phyloP scores from a whole-genome alignment of 2,888 invertebrate genomes.

The Eustalomyia histrio region DNA sequence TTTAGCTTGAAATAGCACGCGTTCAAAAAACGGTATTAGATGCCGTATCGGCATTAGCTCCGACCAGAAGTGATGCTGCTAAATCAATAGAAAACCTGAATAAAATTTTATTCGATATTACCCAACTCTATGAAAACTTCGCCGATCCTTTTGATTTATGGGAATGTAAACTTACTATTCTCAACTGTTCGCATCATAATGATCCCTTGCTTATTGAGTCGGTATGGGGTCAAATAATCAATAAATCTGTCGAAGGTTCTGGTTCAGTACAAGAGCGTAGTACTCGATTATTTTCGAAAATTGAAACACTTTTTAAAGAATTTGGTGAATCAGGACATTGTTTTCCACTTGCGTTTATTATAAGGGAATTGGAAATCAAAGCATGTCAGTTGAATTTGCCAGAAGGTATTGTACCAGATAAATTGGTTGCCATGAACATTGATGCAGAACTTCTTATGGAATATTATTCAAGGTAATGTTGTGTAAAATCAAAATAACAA shows the following conservation, averaged over 20 bases:
- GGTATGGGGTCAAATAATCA: constrained; percentile 92
- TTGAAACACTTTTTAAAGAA: constrained; percentile 87
- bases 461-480: constrained; percentile 84
- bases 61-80: constrained; percentile 81
- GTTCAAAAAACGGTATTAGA: constrained; percentile 88
- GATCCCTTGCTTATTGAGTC: constrained; percentile 93
- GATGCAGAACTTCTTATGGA: constrained; percentile 88
- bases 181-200: constrained; percentile 95
- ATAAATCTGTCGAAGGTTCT: constrained; percentile 74
- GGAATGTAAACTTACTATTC: constrained; percentile 96
- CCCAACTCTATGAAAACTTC: constrained; percentile 94
- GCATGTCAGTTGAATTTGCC: constrained; percentile 87
- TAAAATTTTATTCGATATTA: constrained; percentile 90
- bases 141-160: constrained; percentile 93
- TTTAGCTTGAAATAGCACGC: constrained; percentile 88
- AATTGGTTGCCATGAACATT: constrained; percentile 88
- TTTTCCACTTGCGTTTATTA: constrained; percentile 93
- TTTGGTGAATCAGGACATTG: constrained; percentile 91
- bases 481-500: no score
- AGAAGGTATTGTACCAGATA: constrained; percentile 87
- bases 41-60: constrained; percentile 81
- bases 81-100: constrained; percentile 87
- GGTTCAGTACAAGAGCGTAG: constrained; percentile 82
- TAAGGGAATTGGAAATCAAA: constrained; percentile 88
- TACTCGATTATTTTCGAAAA: constrained; percentile 86